phyloP scores from a whole-genome alignment of 2,797 vertebrate genomes.

The Coregonus sp. region DNA sequence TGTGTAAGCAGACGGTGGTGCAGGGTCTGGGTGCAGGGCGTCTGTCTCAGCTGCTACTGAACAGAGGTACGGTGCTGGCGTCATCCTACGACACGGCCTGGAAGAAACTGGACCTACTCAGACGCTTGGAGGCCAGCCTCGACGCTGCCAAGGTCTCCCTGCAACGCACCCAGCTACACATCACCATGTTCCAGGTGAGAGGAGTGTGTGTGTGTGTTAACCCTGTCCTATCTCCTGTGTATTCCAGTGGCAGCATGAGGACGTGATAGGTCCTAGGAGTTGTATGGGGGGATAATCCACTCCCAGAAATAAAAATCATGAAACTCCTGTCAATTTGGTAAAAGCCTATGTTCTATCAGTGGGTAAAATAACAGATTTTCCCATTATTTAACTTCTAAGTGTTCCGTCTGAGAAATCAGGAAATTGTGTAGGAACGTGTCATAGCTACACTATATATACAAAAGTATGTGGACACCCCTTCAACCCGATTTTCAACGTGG shows the following conservation, averaged over 20 bases:
- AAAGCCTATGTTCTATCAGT: no score
- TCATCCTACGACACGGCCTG: slow-evolving; percentile 95
- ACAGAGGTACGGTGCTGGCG: slow-evolving; percentile 91
- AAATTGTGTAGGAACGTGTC: no score
- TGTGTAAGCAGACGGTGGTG: slow-evolving; percentile 94
- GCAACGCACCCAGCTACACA: slow-evolving; percentile 92
- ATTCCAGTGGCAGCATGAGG: slow-evolving; percentile 95
- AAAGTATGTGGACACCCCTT: no score
- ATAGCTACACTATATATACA: no score
- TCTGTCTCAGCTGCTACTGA: slow-evolving; percentile 90
- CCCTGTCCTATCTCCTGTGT: neutral
- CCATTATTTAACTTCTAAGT: no score
- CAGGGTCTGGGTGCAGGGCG: slow-evolving; percentile 89
- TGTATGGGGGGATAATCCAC: no score
- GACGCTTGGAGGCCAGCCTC: slow-evolving; percentile 88
- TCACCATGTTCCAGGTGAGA: slow-evolving; percentile 94
- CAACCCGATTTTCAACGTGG: no score
- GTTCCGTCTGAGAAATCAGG: no score
- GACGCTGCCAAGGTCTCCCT: slow-evolving; percentile 91
- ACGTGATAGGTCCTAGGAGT: slow-evolving; percentile 85
- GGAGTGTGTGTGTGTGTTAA: neutral
- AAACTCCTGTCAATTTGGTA: no score
- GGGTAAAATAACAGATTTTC: no score
- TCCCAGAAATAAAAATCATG: no score
- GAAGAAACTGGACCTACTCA: slow-evolving; percentile 95